Conservation (phyloP, 2,797 vertebrate genomes). For the Octomys mimax region DNA sequence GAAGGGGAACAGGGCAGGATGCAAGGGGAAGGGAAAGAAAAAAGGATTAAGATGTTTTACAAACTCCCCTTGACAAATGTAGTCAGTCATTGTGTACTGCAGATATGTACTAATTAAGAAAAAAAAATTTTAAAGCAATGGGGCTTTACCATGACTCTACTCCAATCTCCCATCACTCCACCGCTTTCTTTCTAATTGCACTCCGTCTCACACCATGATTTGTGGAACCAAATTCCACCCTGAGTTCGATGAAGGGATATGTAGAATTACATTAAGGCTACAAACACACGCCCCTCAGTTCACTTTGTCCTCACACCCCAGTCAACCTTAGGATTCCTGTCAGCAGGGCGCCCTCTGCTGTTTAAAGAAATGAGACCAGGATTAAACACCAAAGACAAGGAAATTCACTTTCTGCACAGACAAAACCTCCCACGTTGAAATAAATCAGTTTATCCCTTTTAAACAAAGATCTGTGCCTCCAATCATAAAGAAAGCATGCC, state of each 20-base stretch:
- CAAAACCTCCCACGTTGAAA: not conserved
- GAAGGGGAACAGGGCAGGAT: not conserved
- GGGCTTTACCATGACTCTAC: not conserved
- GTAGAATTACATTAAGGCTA: not conserved
- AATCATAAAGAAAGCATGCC: not conserved
- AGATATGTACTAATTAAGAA: not conserved
- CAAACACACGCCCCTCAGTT: not conserved
- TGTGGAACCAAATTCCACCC: not conserved
- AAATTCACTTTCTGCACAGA: not conserved
- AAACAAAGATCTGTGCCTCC: not conserved
- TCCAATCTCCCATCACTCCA: not conserved
- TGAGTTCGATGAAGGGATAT: not conserved
- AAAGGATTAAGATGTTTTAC: not conserved
- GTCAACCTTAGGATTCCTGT: not conserved
- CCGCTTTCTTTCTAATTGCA: not conserved
- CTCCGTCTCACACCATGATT: not conserved
- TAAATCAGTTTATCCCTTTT: conserved; percentile 40
- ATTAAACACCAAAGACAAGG: not conserved
- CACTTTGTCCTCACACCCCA: no score
- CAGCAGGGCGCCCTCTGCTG: conserved; percentile 56
- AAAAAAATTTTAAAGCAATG: not conserved
- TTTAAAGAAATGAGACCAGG: not conserved
- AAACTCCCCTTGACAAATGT: not conserved
- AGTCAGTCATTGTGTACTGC: not conserved
- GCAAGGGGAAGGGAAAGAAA: not conserved